Evolutionary conservation across 2,113 vertebrate genomes (phyloP).

Genomic region (Saccopteryx bilineata): DNA sequence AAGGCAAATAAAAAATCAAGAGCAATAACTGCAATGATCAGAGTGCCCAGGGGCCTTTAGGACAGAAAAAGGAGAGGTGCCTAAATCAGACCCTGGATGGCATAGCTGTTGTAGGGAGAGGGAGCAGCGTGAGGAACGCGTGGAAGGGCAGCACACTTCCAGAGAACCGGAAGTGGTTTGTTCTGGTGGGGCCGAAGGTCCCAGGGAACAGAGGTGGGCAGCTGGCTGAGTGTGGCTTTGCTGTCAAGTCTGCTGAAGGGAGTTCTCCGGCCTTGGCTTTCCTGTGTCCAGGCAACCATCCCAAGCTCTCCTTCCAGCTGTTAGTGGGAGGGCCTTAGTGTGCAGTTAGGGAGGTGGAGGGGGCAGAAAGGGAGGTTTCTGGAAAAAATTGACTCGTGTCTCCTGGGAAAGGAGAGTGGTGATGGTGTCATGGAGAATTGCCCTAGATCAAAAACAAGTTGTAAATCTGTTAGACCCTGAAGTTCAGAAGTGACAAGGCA

Average conservation of each 20-base stretch:
- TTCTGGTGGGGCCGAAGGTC: not conserved
- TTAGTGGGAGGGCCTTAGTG: conserved; percentile 10
- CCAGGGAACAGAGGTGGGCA: not conserved
- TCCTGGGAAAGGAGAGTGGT: not conserved
- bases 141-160: not conserved
- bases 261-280: not conserved
- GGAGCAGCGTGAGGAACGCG: accelerated
- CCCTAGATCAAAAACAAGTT: not conserved
- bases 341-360: not conserved
- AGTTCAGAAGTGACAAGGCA: not conserved
- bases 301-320: conserved; percentile 47
- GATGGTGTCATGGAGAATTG: not conserved
- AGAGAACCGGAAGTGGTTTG: not conserved
- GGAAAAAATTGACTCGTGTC: conserved; percentile 41
- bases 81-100: not conserved
- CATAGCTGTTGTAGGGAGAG: not conserved
- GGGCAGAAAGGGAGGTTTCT: not conserved
- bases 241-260: not conserved
- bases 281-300: not conserved
- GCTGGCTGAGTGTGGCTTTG: not conserved
- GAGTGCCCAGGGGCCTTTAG: not conserved
- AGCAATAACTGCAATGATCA: not conserved
- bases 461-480: conserved; percentile 1
- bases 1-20: not conserved
- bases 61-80: not conserved